These are phyloP conservation scores for Drosophila parabipectinata DNA, from an alignment of 1,140 invertebrate species.

Conservation along the genomic window DNA sequence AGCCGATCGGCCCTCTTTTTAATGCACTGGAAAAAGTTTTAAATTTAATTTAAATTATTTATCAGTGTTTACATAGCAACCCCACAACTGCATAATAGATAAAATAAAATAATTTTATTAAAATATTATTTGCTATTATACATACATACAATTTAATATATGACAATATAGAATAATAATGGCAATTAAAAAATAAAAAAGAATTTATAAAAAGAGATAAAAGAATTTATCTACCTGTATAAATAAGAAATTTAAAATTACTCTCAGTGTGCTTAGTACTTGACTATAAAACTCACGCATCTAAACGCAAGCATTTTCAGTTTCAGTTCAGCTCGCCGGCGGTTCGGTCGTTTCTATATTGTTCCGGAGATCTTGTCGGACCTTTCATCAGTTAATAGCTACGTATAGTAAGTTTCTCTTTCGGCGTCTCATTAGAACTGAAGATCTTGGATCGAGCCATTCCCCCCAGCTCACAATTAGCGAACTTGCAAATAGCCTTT, in stretches of 20 bases:
- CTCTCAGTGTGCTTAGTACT: slow-evolving; percentile 9
- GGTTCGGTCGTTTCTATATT: slow-evolving; percentile 43
- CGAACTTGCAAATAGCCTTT: slow-evolving; percentile 18
- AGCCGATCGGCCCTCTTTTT: slow-evolving; percentile 10
- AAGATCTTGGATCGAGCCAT: slow-evolving; percentile 18
- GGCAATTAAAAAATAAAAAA: no score
- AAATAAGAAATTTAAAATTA: background rate
- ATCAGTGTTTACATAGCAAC: background rate
- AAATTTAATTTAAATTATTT: background rate
- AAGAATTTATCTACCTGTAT: no score
- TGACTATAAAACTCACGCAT: slow-evolving; percentile 65
- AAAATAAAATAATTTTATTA: no score
- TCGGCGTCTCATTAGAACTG: background rate
- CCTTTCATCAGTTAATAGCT: background rate
- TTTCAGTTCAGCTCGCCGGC: slow-evolving; percentile 56
- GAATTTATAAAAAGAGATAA: no score
- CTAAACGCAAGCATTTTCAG: slow-evolving; percentile 61
- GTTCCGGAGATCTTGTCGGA: slow-evolving; percentile 15
- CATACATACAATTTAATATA: no score
- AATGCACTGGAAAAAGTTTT: slow-evolving; percentile 2
- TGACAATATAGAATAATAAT: no score
- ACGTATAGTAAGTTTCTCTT: slow-evolving; percentile 35
- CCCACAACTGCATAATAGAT: no score
- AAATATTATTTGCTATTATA: no score
- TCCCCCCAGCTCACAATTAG: slow-evolving; percentile 22